phyloP scores from a whole-genome alignment of 2,888 invertebrate genomes.

The Melipona bicolor region DNA sequence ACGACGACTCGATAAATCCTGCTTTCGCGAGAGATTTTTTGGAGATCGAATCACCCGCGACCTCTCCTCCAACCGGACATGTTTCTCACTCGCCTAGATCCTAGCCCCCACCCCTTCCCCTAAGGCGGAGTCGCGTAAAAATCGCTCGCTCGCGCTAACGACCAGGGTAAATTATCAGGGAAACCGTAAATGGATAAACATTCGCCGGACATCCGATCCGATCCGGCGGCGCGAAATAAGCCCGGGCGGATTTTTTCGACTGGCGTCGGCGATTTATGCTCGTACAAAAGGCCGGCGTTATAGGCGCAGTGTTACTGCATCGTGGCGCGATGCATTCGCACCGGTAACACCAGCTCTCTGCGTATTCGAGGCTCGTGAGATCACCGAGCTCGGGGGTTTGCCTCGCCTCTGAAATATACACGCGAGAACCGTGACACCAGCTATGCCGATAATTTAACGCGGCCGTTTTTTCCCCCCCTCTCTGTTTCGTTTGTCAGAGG shows the following conservation, averaged over 20 bases:
- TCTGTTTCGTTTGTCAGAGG: slow-evolving; percentile 5
- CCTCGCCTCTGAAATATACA: slow-evolving; percentile 53
- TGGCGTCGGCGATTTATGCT: slow-evolving; percentile 54
- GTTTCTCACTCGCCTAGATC: slow-evolving; percentile 5
- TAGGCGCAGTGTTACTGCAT: slow-evolving; percentile 37
- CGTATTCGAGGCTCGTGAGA: slow-evolving; percentile 47
- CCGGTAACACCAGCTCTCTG: slow-evolving; percentile 39
- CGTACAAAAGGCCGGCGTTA: slow-evolving; percentile 58
- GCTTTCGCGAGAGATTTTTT: neutral
- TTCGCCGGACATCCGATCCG: slow-evolving; percentile 61
- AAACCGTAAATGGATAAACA: slow-evolving; percentile 63
- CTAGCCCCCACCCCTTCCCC: neutral
- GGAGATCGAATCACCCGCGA: neutral
- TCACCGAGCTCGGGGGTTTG: slow-evolving; percentile 28
- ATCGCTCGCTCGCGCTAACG: slow-evolving; percentile 41
- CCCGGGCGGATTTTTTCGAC: slow-evolving; percentile 33
- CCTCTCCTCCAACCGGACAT: neutral
- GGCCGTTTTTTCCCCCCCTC: slow-evolving; percentile 3
- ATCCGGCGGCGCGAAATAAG: slow-evolving; percentile 51
- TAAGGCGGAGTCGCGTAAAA: slow-evolving; percentile 7
- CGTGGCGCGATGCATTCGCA: slow-evolving; percentile 44
- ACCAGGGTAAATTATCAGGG: slow-evolving; percentile 56
- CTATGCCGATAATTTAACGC: slow-evolving; percentile 67
- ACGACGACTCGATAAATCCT: slow-evolving; percentile 1
- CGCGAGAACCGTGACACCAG: slow-evolving; percentile 48